Conservation (phyloP, 2,113 vertebrate genomes). For the Ramphastos sulfuratus region DNA sequence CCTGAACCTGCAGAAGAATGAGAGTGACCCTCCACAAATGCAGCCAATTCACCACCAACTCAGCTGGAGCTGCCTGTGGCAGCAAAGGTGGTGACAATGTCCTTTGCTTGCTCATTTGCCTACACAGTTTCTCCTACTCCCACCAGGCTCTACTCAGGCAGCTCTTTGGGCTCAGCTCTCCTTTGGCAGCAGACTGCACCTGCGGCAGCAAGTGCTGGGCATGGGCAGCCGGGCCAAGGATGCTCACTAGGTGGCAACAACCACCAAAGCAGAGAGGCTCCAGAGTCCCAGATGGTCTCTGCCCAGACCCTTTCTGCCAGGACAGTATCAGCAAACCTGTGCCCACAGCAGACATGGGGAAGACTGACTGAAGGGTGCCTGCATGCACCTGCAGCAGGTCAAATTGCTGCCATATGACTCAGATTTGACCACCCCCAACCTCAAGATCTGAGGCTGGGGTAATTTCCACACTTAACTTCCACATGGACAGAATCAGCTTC, state of each 20-base stretch:
- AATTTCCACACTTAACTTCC: neutral
- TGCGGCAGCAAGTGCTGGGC: neutral
- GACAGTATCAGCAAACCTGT: neutral
- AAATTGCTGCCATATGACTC: neutral
- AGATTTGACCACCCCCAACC: neutral
- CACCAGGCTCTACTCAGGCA: neutral
- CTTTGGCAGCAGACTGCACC: neutral
- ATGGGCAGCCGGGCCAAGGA: neutral
- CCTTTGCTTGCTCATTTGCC: neutral
- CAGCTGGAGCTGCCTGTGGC: accelerated
- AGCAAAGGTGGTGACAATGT: neutral
- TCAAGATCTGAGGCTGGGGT: neutral
- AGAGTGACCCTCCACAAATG: neutral
- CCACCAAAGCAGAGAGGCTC: neutral
- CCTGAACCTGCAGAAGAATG: neutral
- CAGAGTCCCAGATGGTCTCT: neutral
- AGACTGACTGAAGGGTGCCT: neutral
- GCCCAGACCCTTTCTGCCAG: neutral
- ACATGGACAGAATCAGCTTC: neutral
- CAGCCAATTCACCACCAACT: neutral
- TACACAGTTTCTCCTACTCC: neutral
- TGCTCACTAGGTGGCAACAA: slow-evolving; percentile 59
- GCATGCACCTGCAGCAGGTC: neutral
- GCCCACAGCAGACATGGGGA: neutral
- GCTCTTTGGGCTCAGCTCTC: neutral